Evolutionary conservation across 2,113 vertebrate genomes (phyloP), one percentile per base, ranked within the genome.

Genomic region (Hucho hucho): DNA sequence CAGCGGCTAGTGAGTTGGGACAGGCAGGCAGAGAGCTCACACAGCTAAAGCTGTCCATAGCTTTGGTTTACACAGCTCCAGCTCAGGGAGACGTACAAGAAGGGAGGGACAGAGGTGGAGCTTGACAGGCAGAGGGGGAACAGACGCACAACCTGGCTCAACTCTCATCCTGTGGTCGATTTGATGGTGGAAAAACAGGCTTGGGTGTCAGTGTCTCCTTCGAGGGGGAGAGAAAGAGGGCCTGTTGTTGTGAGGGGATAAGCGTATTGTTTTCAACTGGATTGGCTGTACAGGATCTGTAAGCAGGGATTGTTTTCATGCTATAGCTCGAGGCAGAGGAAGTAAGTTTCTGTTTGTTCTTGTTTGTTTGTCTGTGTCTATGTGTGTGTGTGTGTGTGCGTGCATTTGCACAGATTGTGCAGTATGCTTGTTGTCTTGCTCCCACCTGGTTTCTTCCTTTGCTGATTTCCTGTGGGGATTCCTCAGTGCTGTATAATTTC

Each of bases 151-250:
- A 64, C 76, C 63, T 64, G 29, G 11, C 46, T 26, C 25, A 6
- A 53, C 29, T 66, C 24, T 64, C 32, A 37, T 76, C 75, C 74
- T 28, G 26, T 4, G 64, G 79, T 59, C 67, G 61, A 74, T 32
- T 83, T 84, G 76, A 82, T 43, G 70, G 72, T 63, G 59, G 72
- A 77, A 87, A 32, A 82, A 81, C 79, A 81, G 77, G 81, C 82
- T 84, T 84, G 74, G 75, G 83, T 82, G 76, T 83, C 71, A 56
- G 73, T 79, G 69, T 79, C 77, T 89, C 83, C 81, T 75, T 22
- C 9, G 56, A 46, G 81, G 37, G 84, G 79, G 78, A 74, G 64
- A 74, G 20, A 32, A 64, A 67, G 24, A 22, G 18, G 53, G 67
- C 22, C 67, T 46, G 14, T 49, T 43, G 7, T 43, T 22, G 49